Evolutionary conservation across 30 jellyfish, hydroid and myxozoan species (phyloP).

Genomic region (Cassiopea xamachana): DNA sequence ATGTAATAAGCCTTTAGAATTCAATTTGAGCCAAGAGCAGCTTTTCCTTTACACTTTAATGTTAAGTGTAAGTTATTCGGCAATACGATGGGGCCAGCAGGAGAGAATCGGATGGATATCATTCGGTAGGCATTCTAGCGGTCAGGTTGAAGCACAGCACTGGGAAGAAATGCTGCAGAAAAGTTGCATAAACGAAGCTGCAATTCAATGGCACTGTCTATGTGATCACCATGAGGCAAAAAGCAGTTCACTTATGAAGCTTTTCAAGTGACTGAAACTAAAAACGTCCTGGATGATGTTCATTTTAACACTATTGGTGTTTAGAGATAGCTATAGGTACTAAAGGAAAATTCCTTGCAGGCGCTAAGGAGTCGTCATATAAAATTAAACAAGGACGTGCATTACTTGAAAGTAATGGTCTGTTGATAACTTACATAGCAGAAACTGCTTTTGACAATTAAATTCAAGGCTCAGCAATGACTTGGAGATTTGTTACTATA

Average conservation of each 20-base stretch:
- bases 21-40: slow-evolving; percentile 85
- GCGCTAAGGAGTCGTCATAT: no score
- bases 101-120: slow-evolving; percentile 99
- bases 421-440: no score
- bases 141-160: slow-evolving; percentile 98
- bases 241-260: slow-evolving; percentile 72
- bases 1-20: slow-evolving; percentile 86
- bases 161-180: slow-evolving; percentile 97
- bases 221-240: slow-evolving; percentile 91
- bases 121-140: slow-evolving; percentile 95
- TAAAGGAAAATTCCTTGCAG: no score
- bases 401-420: no score
- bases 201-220: slow-evolving; percentile 97
- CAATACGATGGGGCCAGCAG: slow-evolving; percentile 93
- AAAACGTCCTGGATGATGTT: no score
- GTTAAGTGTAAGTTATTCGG: slow-evolving; percentile 96
- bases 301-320: no score
- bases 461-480: no score
- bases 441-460: no score
- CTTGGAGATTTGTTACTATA: no score
- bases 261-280: slow-evolving; percentile 44
- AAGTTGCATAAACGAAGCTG: slow-evolving; percentile 84
- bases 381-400: no score
- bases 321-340: no score
- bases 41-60: slow-evolving; percentile 85